These are phyloP conservation scores for Gnatocerus cornutus DNA, from an alignment of 2,888 invertebrate species.

Conservation along the genomic window DNA sequence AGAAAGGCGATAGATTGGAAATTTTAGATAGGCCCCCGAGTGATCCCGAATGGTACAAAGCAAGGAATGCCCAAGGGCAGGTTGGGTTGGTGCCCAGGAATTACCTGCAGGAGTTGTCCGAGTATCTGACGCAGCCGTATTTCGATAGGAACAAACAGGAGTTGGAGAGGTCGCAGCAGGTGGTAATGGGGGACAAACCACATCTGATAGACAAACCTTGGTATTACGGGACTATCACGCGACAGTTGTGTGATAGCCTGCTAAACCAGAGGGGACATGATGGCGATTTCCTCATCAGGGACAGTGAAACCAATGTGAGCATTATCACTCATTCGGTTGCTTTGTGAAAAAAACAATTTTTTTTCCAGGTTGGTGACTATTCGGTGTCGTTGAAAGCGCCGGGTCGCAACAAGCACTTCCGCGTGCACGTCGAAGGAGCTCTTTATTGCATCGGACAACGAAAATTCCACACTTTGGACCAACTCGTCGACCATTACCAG, in stretches of 20 bases:
- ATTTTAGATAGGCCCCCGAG: constrained; percentile 96
- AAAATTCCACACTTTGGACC: constrained; percentile 96
- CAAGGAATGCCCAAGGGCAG: constrained; percentile 93
- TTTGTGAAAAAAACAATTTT: background rate
- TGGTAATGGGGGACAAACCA: constrained; percentile 74
- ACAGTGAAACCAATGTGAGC: constrained; percentile 99
- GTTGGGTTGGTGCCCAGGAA: constrained; percentile 96
- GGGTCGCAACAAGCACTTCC: constrained; percentile 98
- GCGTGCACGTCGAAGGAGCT: constrained; percentile 95
- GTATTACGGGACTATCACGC: constrained; percentile 97
- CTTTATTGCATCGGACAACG: constrained; percentile 98
- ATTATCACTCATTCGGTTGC: background rate
- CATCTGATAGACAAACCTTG: constrained; percentile 89
- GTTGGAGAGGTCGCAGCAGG: constrained; percentile 68
- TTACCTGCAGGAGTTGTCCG: constrained; percentile 93
- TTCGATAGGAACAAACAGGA: constrained; percentile 72
- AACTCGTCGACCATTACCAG: constrained; percentile 98
- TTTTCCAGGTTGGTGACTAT: constrained; percentile 94
- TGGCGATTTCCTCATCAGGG: constrained; percentile 98
- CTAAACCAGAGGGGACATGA: constrained; percentile 96
- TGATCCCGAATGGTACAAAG: constrained; percentile 99
- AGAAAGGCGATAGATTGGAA: constrained; percentile 96
- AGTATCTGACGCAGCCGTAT: constrained; percentile 90
- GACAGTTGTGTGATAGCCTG: constrained; percentile 96
- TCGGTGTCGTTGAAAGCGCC: constrained; percentile 98